A percentile compares a stretch with the other conserved stretches of the same genome.
phyloP scores from a whole-genome alignment of 2,113 vertebrate species.

The Origma solitaria region DNA sequence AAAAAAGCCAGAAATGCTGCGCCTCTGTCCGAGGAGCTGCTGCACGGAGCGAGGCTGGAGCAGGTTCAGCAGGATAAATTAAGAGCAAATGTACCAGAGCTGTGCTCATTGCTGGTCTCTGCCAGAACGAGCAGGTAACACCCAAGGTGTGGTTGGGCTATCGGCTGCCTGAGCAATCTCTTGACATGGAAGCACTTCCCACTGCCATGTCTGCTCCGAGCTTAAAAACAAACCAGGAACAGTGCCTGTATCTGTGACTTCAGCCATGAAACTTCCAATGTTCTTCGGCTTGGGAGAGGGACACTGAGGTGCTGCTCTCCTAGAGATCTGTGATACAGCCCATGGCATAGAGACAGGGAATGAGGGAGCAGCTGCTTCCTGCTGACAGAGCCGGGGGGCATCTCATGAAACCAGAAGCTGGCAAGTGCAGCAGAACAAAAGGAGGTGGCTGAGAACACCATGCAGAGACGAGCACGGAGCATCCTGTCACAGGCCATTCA shows the following conservation, averaged over 20 bases:
- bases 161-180: background rate
- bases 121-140: background rate
- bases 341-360: background rate
- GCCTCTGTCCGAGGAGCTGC: background rate
- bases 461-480: rapidly evolving
- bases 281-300: background rate
- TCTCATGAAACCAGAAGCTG: background rate
- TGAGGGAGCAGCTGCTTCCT: background rate
- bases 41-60: background rate
- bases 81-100: background rate
- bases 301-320: background rate
- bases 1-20: background rate
- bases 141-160: background rate
- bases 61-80: constrained; percentile 17
- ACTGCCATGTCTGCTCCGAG: rapidly evolving
- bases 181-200: background rate
- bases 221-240: background rate
- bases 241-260: background rate
- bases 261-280: background rate
- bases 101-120: background rate
- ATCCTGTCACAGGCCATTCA: background rate
- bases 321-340: background rate
- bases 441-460: background rate
- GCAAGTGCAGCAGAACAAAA: background rate
- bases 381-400: background rate